phyloP scores from a whole-genome alignment of 53 echinoderm and acorn worm genomes.

The Echinometra lucunter region DNA sequence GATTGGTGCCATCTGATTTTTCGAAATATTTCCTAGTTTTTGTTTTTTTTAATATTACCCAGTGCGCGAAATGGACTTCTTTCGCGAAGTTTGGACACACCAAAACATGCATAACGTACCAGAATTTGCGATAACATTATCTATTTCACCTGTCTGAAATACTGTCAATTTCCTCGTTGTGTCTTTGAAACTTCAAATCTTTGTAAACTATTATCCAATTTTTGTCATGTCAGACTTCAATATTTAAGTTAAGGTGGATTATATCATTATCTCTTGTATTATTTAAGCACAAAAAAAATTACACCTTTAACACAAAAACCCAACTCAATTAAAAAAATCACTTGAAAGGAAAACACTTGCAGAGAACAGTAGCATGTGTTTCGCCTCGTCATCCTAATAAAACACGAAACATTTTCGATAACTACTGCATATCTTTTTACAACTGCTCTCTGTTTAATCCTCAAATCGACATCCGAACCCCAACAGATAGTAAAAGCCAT shows the following conservation, averaged over 20 bases:
- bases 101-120: too few species aligned
- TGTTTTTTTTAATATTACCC: too few species aligned
- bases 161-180: neutral
- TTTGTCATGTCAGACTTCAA: neutral
- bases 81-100: too few species aligned
- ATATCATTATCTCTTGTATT: neutral
- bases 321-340: neutral
- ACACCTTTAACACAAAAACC: neutral
- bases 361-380: neutral
- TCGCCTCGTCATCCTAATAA: neutral
- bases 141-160: neutral
- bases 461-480: neutral
- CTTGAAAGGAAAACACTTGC: conserved; percentile 15
- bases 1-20: too few species aligned
- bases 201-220: neutral
- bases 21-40: too few species aligned
- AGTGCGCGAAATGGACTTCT: too few species aligned
- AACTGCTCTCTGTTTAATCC: conserved; percentile 1
- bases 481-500: conserved; percentile 32
- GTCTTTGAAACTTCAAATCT: neutral
- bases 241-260: neutral
- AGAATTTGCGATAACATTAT: neutral
- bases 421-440: conserved; percentile 2
- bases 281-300: neutral
- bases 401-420: neutral